These are phyloP conservation scores for Ailuropoda melanoleuca DNA, from an alignment of 2,113 vertebrate species.

Conservation along the genomic window DNA sequence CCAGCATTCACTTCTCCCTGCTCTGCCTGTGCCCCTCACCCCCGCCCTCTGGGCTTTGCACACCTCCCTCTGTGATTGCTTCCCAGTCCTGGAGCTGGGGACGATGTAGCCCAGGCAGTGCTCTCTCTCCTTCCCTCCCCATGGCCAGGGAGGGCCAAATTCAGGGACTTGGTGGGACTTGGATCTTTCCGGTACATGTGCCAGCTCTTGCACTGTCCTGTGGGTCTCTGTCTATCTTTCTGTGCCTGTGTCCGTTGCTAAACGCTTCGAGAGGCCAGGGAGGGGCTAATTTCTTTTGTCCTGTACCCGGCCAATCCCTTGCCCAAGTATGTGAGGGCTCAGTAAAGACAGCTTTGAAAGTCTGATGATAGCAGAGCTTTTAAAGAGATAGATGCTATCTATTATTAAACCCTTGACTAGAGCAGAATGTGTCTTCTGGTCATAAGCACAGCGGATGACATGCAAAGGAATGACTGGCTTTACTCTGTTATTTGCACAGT, in stretches of 20 bases:
- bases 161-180: background rate
- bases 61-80: background rate
- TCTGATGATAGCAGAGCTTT: background rate
- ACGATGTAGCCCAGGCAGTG: fast-evolving
- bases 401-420: background rate
- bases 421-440: background rate
- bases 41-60: no score
- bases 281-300: background rate
- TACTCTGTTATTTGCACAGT: background rate
- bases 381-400: background rate
- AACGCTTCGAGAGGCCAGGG: background rate
- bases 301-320: background rate
- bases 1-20: background rate
- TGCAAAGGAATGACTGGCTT: background rate
- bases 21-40: background rate
- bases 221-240: background rate
- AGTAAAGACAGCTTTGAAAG: background rate
- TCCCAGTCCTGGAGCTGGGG: background rate
- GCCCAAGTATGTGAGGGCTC: background rate
- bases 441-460: background rate
- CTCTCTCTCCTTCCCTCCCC: background rate
- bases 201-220: no score
- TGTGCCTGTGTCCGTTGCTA: background rate
- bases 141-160: background rate
- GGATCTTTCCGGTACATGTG: background rate